Evolutionary conservation across 2,888 invertebrate species (phyloP).

Genomic region (Eristalinus aeneus): DNA sequence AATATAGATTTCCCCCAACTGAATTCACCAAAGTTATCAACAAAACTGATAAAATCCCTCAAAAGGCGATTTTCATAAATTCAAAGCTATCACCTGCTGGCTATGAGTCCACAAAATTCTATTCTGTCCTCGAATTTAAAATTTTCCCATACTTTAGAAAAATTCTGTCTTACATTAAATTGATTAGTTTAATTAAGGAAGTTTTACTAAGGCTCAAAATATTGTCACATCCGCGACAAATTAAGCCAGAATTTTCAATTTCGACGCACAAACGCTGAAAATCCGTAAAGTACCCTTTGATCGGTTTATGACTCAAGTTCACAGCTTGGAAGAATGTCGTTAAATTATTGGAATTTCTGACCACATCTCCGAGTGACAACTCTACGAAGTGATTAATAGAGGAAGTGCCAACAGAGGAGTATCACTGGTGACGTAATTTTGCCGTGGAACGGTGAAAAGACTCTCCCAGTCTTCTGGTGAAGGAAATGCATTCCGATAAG

Average conservation of each 20-base stretch:
- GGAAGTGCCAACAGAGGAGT: neutral
- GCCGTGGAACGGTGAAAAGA: neutral
- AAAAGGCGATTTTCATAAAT: too few species aligned
- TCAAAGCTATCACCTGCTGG: too few species aligned
- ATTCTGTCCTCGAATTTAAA: too few species aligned
- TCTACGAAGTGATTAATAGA: neutral
- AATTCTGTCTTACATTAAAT: too few species aligned
- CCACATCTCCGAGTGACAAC: neutral
- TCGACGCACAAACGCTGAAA: neutral
- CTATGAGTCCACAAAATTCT: too few species aligned
- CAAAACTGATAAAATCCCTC: too few species aligned
- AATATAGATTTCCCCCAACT: too few species aligned
- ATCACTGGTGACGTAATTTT: neutral
- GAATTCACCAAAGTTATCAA: too few species aligned
- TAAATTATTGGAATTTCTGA: neutral
- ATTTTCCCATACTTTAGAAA: too few species aligned
- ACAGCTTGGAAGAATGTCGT: neutral
- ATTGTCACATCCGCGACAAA: too few species aligned
- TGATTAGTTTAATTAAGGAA: too few species aligned
- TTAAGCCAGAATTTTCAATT: neutral
- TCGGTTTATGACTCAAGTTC: neutral
- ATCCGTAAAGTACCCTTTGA: neutral
- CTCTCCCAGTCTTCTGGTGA: neutral
- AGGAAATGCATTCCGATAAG: neutral
- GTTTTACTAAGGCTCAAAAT: too few species aligned